Conservation (phyloP, 2,888 invertebrate species). For the Phengaris alcon region DNA sequence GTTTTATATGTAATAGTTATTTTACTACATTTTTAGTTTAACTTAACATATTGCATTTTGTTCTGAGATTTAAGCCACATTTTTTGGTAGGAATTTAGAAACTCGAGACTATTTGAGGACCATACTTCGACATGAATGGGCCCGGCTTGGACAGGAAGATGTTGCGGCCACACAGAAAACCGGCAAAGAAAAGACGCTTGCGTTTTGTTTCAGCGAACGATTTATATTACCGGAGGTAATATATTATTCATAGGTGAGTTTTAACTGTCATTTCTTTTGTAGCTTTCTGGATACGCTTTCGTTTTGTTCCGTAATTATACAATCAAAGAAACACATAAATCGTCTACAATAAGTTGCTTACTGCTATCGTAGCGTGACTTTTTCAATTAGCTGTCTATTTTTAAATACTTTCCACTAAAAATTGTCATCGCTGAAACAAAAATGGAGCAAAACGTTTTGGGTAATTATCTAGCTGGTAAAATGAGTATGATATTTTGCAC, state of each 20-base stretch:
- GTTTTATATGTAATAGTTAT: background rate
- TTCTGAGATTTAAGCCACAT: too few species aligned
- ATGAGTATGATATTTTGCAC: too few species aligned
- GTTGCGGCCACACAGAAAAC: too few species aligned
- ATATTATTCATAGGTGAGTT: background rate
- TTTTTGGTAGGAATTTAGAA: too few species aligned
- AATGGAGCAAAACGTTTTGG: background rate
- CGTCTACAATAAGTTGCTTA: background rate
- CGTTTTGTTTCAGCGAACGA: too few species aligned
- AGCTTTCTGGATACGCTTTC: background rate
- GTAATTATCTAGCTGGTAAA: background rate
- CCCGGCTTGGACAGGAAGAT: too few species aligned
- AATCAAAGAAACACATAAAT: slow-evolving; percentile 6
- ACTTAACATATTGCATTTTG: too few species aligned
- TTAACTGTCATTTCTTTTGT: background rate
- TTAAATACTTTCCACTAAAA: slow-evolving; percentile 48
- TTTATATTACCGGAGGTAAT: too few species aligned
- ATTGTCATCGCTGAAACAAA: slow-evolving; percentile 27
- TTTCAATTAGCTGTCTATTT: slow-evolving; percentile 58
- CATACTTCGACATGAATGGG: too few species aligned
- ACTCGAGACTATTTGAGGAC: too few species aligned
- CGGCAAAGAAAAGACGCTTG: too few species aligned
- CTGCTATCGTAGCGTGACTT: slow-evolving; percentile 59
- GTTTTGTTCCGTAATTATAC: background rate
- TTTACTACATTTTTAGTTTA: too few species aligned